Evolutionary conservation across 2,888 invertebrate genomes (phyloP).

Genomic region (Ophion costatus): DNA sequence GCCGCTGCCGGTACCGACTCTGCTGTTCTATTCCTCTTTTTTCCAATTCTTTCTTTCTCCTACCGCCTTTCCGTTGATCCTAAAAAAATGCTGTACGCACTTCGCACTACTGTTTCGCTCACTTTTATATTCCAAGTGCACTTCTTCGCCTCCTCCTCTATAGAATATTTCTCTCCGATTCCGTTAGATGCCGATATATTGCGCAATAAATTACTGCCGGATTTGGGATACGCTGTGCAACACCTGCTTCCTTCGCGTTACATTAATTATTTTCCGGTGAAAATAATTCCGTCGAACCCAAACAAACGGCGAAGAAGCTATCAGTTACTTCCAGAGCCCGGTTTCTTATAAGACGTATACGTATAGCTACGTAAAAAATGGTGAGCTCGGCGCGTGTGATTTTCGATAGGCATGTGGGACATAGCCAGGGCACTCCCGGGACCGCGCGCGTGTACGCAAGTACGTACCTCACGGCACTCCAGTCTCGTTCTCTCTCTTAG

Average conservation of each 20-base stretch:
- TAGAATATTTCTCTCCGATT: neutral
- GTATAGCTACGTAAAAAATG: slow-evolving; percentile 64
- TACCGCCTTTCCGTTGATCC: neutral
- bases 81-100: neutral
- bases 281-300: too few species aligned
- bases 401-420: slow-evolving; percentile 71
- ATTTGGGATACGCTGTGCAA: neutral
- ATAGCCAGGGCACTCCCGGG: slow-evolving; percentile 84
- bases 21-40: neutral
- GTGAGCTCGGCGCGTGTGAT: slow-evolving; percentile 65
- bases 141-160: neutral
- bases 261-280: slow-evolving; percentile 7
- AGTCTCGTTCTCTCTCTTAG: slow-evolving; percentile 69
- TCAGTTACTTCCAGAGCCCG: slow-evolving; percentile 68
- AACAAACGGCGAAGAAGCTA: slow-evolving; percentile 20
- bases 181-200: neutral
- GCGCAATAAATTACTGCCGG: neutral
- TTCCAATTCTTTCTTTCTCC: too few species aligned
- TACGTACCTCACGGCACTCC: slow-evolving; percentile 73
- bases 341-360: slow-evolving; percentile 77
- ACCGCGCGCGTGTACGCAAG: slow-evolving; percentile 67
- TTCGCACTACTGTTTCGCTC: slow-evolving; percentile 32
- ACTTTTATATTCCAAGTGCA: slow-evolving; percentile 1
- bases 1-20: slow-evolving; percentile 27
- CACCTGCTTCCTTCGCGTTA: neutral